Evolutionary conservation across 2,797 vertebrate species (phyloP), one percentile per base, ranked within the genome.

Genomic region (Gymnothorax javanicus): DNA sequence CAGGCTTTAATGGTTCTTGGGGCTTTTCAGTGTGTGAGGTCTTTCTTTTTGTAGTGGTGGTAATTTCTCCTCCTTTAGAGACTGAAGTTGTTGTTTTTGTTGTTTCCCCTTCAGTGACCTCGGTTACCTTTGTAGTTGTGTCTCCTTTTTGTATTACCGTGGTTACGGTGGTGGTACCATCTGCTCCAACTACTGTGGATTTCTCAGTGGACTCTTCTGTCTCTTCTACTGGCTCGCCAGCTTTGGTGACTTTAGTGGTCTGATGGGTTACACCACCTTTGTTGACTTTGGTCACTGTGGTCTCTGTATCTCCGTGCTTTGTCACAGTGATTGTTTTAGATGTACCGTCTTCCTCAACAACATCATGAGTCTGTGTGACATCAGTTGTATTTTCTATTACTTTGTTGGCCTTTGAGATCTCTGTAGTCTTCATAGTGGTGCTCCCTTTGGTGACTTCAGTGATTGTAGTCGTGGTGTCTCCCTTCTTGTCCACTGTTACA

Each of bases 171-270:
- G 33, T 43, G 73, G 73, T 75, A 50, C 73, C 73, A 17, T 75
- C 73, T 75, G 20, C n/a, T 23, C 9, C 62, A 5, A 67, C 20
- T 7, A 67, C 62, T 23, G 62, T 67, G 62, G 62, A 67, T 67
- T 75, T 75, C 33, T 75, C 73, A 75, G 73, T 75, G 12, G 73
- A 75, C 33, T 75, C 73, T 50, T 75, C 73, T 11, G 73, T 75
- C 73, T 75, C 50, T 75, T 75, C 73, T 7, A 75, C 33, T 13
- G 73, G 73, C 33, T 75, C 15, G 13, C 12, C 75, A 79, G 17
- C 75, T 79, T 79, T 23, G 23, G 75, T 79, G 43, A 79, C 50
- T n/a, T 79, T 52, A 23, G 50, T 79, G 52, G 75, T 79, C 7
- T 54, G 2, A n/a, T 54, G 50, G 2, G 50, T 79, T 79, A 54